These are phyloP conservation scores for Yponomeuta evonymella DNA, from an alignment of 2,888 invertebrate genomes.

Conservation along the genomic window DNA sequence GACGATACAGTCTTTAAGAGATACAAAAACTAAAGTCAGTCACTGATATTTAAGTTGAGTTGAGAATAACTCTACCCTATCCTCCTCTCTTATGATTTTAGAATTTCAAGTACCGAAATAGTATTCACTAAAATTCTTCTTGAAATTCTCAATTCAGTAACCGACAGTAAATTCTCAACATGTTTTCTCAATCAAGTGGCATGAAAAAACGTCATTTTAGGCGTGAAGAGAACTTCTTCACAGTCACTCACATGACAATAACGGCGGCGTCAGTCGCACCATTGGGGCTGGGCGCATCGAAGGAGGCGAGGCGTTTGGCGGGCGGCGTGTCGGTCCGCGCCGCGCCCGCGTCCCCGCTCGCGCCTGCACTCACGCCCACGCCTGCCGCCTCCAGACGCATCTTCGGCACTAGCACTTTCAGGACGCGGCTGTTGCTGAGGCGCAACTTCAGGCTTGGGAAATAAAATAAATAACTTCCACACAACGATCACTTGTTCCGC, in stretches of 20 bases:
- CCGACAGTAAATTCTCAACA: too few relatives aligned
- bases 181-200: too few relatives aligned
- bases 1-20: too few relatives aligned
- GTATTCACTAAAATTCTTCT: too few relatives aligned
- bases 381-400: slow-evolving; percentile 35
- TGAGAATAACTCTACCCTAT: too few relatives aligned
- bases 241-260: slow-evolving; percentile 51
- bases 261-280: slow-evolving; percentile 55
- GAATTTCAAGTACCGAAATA: too few relatives aligned
- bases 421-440: slow-evolving; percentile 45
- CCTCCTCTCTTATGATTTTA: too few relatives aligned
- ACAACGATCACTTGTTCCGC: too few relatives aligned
- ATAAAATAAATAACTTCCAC: not conserved
- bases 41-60: too few relatives aligned
- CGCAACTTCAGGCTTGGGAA: slow-evolving; percentile 4
- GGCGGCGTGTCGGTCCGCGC: slow-evolving; percentile 24
- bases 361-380: slow-evolving; percentile 30
- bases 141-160: too few relatives aligned
- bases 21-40: too few relatives aligned
- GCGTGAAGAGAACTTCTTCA: not conserved
- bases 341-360: slow-evolving; percentile 13
- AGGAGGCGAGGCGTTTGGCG: slow-evolving; percentile 26
- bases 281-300: slow-evolving; percentile 64
- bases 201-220: not conserved
- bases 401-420: slow-evolving; percentile 60